Evolutionary conservation across 2,113 vertebrate species (phyloP).

Genomic region (Motacilla tschutschensis): DNA sequence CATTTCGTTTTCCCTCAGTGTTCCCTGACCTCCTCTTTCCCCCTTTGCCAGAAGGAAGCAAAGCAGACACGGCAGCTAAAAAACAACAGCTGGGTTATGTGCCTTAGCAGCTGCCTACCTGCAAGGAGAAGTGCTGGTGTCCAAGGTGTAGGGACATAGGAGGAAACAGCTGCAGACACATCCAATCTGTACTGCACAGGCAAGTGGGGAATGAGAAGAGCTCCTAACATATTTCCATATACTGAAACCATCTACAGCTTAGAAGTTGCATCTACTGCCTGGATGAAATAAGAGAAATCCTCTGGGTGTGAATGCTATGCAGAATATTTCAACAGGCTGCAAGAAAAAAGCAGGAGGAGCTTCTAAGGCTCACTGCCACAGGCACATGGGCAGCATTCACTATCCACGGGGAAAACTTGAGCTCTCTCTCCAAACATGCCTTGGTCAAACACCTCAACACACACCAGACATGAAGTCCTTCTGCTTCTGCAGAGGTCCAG

Average conservation of each 20-base stretch:
- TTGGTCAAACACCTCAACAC: neutral
- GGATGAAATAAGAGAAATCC: neutral
- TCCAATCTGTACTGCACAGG: neutral
- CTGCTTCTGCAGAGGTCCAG: neutral
- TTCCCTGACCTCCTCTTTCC: accelerated
- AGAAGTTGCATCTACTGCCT: neutral
- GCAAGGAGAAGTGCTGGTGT: neutral
- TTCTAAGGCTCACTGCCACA: neutral
- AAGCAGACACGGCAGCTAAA: neutral
- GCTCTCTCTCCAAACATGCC: neutral
- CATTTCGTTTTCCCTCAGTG: neutral
- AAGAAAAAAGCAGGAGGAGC: neutral
- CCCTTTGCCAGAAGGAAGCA: neutral
- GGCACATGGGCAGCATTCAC: neutral
- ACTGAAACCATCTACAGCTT: neutral
- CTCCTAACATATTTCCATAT: neutral
- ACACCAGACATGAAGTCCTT: neutral
- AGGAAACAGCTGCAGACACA: neutral
- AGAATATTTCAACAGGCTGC: neutral
- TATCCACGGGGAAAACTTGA: accelerated
- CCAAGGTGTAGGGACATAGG: accelerated
- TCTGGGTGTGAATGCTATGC: too few relatives aligned
- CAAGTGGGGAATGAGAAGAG: neutral
- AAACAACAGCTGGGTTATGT: neutral
- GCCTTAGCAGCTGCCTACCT: neutral